Conservation (phyloP, 1,140 invertebrate genomes). For the Macrobrachium nipponense region DNA sequence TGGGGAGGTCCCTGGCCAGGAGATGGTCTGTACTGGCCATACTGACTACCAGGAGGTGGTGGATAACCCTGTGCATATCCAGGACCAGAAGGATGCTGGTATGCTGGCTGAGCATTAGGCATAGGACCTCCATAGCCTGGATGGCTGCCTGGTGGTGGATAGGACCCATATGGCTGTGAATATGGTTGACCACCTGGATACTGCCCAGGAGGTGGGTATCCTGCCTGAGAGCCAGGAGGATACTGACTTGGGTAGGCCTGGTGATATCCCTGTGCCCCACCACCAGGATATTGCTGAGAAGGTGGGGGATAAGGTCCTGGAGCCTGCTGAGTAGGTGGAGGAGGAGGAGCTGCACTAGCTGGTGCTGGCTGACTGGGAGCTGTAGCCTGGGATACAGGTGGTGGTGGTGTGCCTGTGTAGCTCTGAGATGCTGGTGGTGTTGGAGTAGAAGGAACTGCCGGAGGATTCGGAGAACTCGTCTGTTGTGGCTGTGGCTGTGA, state of each 20-base stretch:
- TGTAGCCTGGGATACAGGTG: constrained; percentile 52
- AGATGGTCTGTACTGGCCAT: constrained; percentile 64
- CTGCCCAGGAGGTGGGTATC: constrained; percentile 54
- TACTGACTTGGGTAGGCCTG: constrained; percentile 59
- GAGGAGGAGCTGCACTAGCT: constrained; percentile 35
- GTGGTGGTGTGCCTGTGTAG: constrained; percentile 62
- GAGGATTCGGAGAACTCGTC: constrained; percentile 64
- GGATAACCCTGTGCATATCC: constrained; percentile 70
- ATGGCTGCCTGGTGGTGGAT: constrained; percentile 61
- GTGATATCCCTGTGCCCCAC: constrained; percentile 54
- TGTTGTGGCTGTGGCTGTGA: constrained; percentile 68
- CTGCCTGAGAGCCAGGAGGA: constrained; percentile 50
- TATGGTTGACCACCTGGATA: constrained; percentile 58
- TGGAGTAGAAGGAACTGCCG: constrained; percentile 58
- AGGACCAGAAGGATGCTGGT: constrained; percentile 64
- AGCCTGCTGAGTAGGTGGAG: constrained; percentile 67
- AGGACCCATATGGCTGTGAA: constrained; percentile 64
- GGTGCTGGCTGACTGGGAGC: constrained; percentile 31
- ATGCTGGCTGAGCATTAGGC: constrained; percentile 63
- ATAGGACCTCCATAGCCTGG: constrained; percentile 62
- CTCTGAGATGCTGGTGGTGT: constrained; percentile 63
- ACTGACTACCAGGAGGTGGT: constrained; percentile 67
- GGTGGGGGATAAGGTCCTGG: constrained; percentile 67
- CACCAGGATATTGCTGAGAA: constrained; percentile 52
- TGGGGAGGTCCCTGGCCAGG: constrained; percentile 70